Percentiles rank a stretch among this genome's conserved stretches.
phyloP scores from a whole-genome alignment of 1,140 invertebrate species.

The Elymnias hypermnestra region DNA sequence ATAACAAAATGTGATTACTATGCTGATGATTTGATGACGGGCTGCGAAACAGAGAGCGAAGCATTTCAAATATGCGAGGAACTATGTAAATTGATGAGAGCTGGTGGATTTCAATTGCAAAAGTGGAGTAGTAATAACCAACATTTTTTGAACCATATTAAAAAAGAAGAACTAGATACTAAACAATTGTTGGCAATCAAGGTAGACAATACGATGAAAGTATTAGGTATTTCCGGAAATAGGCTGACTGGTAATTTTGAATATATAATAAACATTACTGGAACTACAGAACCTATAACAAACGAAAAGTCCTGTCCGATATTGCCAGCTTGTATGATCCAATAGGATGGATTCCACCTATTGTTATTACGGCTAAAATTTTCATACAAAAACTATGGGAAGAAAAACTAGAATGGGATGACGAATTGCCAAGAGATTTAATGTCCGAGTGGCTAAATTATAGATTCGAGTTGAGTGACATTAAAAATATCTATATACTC shows the following conservation, averaged over 20 bases:
- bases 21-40: constrained; percentile 7
- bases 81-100: constrained; percentile 11
- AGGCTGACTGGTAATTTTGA: constrained; percentile 15
- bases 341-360: constrained; percentile 39
- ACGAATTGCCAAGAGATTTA: constrained; percentile 18
- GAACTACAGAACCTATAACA: neutral
- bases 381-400: constrained; percentile 51
- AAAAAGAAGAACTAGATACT: too few relatives aligned
- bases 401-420: constrained; percentile 36
- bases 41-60: neutral
- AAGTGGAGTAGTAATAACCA: constrained; percentile 21
- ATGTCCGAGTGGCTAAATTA: constrained; percentile 22
- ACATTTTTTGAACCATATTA: constrained; percentile 4
- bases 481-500: constrained; percentile 23
- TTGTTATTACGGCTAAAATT: constrained; percentile 43
- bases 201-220: constrained; percentile 19
- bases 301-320: neutral
- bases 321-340: constrained; percentile 47
- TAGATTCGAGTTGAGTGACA: constrained; percentile 16
- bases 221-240: constrained; percentile 23
- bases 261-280: neutral
- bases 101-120: constrained; percentile 16
- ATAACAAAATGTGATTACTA: constrained; percentile 3
- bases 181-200: too few relatives aligned
- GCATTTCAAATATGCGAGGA: neutral